These are phyloP conservation scores for Eidolon helvum DNA, from an alignment of 2,113 vertebrate genomes.

Conservation along the genomic window DNA sequence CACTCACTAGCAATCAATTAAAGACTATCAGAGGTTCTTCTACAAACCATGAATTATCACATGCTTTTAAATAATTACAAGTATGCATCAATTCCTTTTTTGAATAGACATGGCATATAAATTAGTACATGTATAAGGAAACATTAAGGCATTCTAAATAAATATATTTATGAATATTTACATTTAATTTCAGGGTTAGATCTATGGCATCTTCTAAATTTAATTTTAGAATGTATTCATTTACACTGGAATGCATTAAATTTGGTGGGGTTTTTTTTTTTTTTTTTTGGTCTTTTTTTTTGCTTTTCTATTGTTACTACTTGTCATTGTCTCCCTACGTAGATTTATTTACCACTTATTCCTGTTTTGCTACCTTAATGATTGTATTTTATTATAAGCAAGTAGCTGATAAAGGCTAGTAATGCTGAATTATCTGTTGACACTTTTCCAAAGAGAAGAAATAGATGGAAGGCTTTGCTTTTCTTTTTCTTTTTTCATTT, in stretches of 20 bases:
- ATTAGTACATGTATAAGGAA: background rate
- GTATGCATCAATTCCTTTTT: background rate
- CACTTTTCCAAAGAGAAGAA: background rate
- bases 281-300: background rate
- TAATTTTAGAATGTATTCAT: background rate
- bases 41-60: background rate
- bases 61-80: conserved; percentile 23
- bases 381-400: conserved; percentile 40
- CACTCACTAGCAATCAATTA: background rate
- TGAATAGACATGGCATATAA: background rate
- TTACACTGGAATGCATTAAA: background rate
- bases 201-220: background rate
- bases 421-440: background rate
- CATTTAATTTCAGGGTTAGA: background rate
- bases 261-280: background rate
- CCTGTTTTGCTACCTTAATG: background rate
- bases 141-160: background rate
- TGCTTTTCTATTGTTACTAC: too few species aligned
- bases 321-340: background rate
- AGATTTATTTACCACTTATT: background rate
- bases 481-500: background rate
- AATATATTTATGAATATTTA: background rate
- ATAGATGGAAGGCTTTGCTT: background rate
- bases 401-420: background rate
- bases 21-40: background rate